Base-by-base conservation (phyloP, 2,888 invertebrate genomes). In the Volucella zonaria region DNA sequence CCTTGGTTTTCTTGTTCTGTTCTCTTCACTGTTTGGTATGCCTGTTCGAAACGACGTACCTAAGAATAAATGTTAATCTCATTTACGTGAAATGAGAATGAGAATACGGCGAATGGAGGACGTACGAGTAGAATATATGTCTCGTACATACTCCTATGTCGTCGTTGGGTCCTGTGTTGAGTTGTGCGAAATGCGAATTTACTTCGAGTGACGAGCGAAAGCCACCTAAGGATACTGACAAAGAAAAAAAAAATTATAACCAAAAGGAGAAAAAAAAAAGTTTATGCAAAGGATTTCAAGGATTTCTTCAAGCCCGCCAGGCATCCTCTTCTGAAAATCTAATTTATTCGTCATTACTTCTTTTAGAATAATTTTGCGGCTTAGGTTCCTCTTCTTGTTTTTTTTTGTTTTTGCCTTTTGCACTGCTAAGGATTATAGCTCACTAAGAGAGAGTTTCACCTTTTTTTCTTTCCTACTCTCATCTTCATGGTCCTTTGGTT, bases 291-390 rank as follows among this genome's bases (percentile, higher is more conserved):
- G 71, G 75, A 83, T 83, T 79, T 75, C 80, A 75, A 70, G 76
- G 71, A 79, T 80, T 71, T 80, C 58, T 75, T 54, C 38, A 67
- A 67, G 80, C 74, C 80, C 76, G 38, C 42, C 54, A 83, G 80
- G 56, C 70, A 67, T 76, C 62, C 42, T 71, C 52, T 73, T 54
- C 42, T 67, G 71, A 52, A 75, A 81, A 76, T 81, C 83, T 81
- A 85, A 85, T 85, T 81, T 85, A 85, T 81, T 85, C 81, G 66
- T 85, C 76, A 85, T 85, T 85, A 85, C 80, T 81, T 81, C 59
- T 80, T 80, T 79, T 61, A 59, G 80, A 71, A 85, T 80, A 76
- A 79, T 85, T 79, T 75, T 85, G 80, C 56, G 83, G 83, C 76
- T 75, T 64, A 59, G 59, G 54, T 61, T 70, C 61, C 49, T 52